Evolutionary conservation across 2,888 invertebrate species (phyloP).

Genomic region (Drosophila bunnanda): DNA sequence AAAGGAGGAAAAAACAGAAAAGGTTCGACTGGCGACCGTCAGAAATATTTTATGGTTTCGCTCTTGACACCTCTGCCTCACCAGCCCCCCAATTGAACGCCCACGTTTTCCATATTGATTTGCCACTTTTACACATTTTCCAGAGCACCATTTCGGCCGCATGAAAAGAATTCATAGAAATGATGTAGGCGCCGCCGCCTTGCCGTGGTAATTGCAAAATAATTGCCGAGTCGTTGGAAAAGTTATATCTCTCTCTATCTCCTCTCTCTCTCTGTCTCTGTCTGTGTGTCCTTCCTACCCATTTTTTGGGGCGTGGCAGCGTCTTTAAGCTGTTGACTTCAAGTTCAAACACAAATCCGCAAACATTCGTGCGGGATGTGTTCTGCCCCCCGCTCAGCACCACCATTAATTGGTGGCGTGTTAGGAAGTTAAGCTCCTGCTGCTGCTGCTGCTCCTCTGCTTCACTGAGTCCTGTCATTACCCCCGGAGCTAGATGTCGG

Average conservation of each 20-base stretch:
- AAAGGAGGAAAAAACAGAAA: conserved; percentile 34
- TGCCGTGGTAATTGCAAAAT: conserved; percentile 47
- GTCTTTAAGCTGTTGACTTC: conserved; percentile 52
- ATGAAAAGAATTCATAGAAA: conserved; percentile 11
- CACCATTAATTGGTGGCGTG: conserved; percentile 58
- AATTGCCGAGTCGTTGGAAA: conserved; percentile 44
- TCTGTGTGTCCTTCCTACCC: neutral
- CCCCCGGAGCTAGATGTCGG: conserved; percentile 47
- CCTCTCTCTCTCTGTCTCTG: neutral
- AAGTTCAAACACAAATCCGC: conserved; percentile 56
- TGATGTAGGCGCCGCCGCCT: conserved; percentile 18
- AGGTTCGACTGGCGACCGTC: conserved; percentile 58
- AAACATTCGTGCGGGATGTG: conserved; percentile 44
- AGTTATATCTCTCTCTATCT: neutral
- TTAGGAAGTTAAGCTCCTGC: conserved; percentile 56
- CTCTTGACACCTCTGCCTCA: conserved; percentile 51
- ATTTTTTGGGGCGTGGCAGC: conserved; percentile 29
- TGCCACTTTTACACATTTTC: conserved; percentile 42
- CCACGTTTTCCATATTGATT: conserved; percentile 50
- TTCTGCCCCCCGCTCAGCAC: neutral
- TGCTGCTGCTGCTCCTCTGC: conserved; percentile 38
- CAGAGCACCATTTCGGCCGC: conserved; percentile 12
- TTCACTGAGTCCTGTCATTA: conserved; percentile 47
- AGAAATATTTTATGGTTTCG: conserved; percentile 75
- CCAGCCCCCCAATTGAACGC: neutral